A percentile compares a stretch with the other conserved stretches of the same genome.
These are phyloP conservation scores for Orgyia antiqua DNA, from an alignment of 2,888 invertebrate genomes.

Conservation along the genomic window DNA sequence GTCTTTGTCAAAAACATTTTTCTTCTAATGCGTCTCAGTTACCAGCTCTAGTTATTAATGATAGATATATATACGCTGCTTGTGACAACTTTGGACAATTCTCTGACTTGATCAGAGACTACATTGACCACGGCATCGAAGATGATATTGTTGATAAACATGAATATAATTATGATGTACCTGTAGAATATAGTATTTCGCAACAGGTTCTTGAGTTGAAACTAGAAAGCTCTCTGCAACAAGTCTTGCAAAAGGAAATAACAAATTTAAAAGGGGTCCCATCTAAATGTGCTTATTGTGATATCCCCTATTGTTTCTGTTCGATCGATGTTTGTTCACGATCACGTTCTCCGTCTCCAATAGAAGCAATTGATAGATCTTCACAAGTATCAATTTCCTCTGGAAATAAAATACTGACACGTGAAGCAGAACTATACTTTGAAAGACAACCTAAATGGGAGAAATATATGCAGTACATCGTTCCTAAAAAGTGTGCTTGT, in stretches of 20 bases:
- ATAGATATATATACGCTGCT: slow-evolving; percentile 54
- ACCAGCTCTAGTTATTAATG: slow-evolving; percentile 59
- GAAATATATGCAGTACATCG: slow-evolving; percentile 44
- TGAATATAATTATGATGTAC: slow-evolving; percentile 42
- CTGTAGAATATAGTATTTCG: slow-evolving; percentile 40
- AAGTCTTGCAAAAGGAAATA: slow-evolving; percentile 52
- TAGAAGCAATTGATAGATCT: too few species aligned
- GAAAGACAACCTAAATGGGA: slow-evolving; percentile 57
- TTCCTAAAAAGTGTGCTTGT: slow-evolving; percentile 45
- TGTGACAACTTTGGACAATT: slow-evolving; percentile 58
- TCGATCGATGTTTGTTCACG: background rate
- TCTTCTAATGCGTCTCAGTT: slow-evolving; percentile 50
- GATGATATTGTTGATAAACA: slow-evolving; percentile 43
- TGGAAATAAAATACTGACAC: slow-evolving; percentile 35
- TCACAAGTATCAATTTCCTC: slow-evolving; percentile 12
- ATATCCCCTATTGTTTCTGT: slow-evolving; percentile 28
- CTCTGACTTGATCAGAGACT: slow-evolving; percentile 46
- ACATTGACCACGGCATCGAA: slow-evolving; percentile 39
- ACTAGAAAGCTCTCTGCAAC: slow-evolving; percentile 56
- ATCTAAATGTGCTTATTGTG: slow-evolving; percentile 41
- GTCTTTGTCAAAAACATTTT: slow-evolving; percentile 51
- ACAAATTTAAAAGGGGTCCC: slow-evolving; percentile 40
- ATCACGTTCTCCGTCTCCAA: background rate
- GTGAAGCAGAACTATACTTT: slow-evolving; percentile 36
- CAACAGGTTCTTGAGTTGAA: slow-evolving; percentile 43